Conservation (phyloP, 2,888 invertebrate species). For the Acanthosepion pharaonis region DNA sequence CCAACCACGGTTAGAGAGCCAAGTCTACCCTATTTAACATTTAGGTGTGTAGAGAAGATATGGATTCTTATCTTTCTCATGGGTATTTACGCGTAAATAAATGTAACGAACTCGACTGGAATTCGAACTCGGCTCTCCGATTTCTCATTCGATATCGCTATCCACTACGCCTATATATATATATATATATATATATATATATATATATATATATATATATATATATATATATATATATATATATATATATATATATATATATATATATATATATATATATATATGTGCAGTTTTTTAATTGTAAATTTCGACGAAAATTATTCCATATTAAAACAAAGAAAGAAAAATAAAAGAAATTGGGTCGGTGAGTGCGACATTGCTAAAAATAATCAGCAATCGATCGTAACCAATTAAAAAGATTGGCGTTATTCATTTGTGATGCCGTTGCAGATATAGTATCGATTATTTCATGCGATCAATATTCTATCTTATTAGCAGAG, state of each 20-base stretch:
- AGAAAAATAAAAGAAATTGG: background rate
- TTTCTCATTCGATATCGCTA: too few relatives aligned
- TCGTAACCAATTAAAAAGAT: background rate
- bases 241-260: background rate
- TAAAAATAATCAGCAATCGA: background rate
- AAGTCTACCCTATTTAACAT: too few relatives aligned
- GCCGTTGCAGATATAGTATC: background rate
- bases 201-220: background rate
- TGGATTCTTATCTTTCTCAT: too few relatives aligned
- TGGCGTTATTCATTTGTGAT: background rate
- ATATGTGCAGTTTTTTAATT: background rate
- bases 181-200: background rate
- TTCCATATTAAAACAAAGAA: background rate
- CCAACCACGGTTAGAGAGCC: too few relatives aligned
- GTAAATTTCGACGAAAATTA: too few relatives aligned
- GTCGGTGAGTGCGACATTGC: background rate
- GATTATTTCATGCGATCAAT: background rate
- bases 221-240: background rate
- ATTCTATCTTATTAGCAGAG: background rate
- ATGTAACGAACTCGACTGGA: too few relatives aligned
- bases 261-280: background rate
- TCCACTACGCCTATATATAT: background rate
- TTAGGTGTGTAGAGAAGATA: too few relatives aligned
- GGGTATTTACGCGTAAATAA: too few relatives aligned
- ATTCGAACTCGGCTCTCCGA: too few relatives aligned